A percentile compares a stretch with the other conserved stretches of the same genome.
Conservation (phyloP, 30 jellyfish, hydroid and myxozoan species). For the Hydractinia symbiolongicarpus region DNA sequence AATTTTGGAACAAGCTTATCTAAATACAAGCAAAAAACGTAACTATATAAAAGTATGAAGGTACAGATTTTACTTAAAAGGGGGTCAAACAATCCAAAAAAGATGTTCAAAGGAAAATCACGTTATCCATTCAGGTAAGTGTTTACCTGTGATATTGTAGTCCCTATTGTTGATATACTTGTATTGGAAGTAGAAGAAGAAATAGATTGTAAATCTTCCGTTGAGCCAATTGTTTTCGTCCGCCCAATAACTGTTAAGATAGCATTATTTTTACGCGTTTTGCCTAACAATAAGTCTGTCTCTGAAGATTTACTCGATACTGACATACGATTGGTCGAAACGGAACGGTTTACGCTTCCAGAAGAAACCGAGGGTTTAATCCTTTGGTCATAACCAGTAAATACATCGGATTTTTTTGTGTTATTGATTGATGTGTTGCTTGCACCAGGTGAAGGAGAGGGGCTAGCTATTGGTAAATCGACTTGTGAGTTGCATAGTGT, state of each 20-base stretch:
- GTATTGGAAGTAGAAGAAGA: slow-evolving; percentile 50
- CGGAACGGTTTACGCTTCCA: slow-evolving; percentile 50
- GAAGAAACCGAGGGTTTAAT: slow-evolving; percentile 33
- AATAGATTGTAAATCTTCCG: slow-evolving; percentile 71
- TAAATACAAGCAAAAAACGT: slow-evolving; percentile 6
- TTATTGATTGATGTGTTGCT: slow-evolving; percentile 31
- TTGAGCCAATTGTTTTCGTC: slow-evolving; percentile 54
- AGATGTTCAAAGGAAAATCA: too few relatives aligned
- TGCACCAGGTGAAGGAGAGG: slow-evolving; percentile 33
- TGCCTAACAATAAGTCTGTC: slow-evolving; percentile 38
- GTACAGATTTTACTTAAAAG: too few relatives aligned
- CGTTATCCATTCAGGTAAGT: neutral
- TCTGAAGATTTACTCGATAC: slow-evolving; percentile 29
- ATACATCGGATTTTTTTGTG: slow-evolving; percentile 57
- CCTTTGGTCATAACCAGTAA: slow-evolving; percentile 56
- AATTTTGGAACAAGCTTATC: slow-evolving; percentile 20
- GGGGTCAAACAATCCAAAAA: too few relatives aligned
- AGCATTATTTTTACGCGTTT: slow-evolving; percentile 42
- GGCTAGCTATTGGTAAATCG: slow-evolving; percentile 21
- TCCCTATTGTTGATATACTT: slow-evolving; percentile 25
- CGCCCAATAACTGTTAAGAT: slow-evolving; percentile 62
- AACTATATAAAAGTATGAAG: neutral
- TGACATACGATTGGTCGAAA: neutral
- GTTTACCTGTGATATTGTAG: slow-evolving; percentile 40
- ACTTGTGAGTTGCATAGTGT: slow-evolving; percentile 32